Conservation (phyloP, 2,113 vertebrate genomes). For the Oreochromis tanganicae region DNA sequence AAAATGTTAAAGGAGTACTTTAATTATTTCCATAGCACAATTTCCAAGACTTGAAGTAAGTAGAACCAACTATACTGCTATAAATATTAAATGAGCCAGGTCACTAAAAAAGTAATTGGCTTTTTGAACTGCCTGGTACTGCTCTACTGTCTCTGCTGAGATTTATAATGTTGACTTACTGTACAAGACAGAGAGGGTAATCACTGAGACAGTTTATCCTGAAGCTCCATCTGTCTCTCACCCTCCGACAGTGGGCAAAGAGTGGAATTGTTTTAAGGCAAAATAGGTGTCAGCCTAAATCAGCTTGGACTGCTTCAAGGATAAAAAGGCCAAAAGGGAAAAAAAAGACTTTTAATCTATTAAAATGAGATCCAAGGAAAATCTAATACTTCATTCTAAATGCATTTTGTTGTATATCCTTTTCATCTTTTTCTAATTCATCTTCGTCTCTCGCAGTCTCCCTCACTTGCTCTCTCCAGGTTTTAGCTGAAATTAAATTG, state of each 20-base stretch:
- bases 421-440: constrained; percentile 60
- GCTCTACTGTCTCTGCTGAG: constrained; percentile 36
- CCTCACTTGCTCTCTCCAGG: constrained; percentile 22
- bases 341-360: constrained; percentile 40
- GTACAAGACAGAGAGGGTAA: constrained; percentile 58
- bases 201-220: constrained; percentile 54
- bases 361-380: constrained; percentile 45
- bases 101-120: constrained; percentile 63
- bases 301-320: constrained; percentile 27
- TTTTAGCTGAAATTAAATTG: constrained; percentile 68
- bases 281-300: constrained; percentile 57
- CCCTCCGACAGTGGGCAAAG: constrained; percentile 5
- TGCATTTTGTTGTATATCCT: constrained; percentile 43
- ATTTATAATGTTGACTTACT: constrained; percentile 68
- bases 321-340: constrained; percentile 8
- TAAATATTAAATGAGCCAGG: constrained; percentile 66
- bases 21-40: constrained; percentile 22
- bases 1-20: constrained; percentile 21
- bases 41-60: constrained; percentile 32
- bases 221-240: constrained; percentile 50
- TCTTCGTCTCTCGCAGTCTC: constrained; percentile 5
- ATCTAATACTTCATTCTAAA: constrained; percentile 43
- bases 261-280: constrained; percentile 42
- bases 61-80: constrained; percentile 13
- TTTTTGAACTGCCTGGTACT: constrained; percentile 58